Base-by-base conservation (phyloP, 2,888 invertebrate species). In the Petrolisthes cinctipes region DNA sequence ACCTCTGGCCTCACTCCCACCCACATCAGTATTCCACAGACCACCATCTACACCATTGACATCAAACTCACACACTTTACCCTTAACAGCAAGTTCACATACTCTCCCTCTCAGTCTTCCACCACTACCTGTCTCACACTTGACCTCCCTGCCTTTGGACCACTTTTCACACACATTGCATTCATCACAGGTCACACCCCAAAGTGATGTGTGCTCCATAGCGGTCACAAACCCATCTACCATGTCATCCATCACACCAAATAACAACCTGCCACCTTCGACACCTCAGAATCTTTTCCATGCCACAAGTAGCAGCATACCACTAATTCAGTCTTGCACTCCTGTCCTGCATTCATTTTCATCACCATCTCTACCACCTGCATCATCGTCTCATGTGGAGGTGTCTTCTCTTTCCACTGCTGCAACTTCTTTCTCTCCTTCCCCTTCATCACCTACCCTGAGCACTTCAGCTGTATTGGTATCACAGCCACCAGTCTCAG, bases 11-110 rank as follows among this genome's bases (percentile, higher is more conserved):
- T 57, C 82, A 9, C 81, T 88, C 51, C 84, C 84, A 20, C 84
- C 87, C 20, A 83, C 87, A 4, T 84, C 80, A 56, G 66, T 88
- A 37, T 83, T 83, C 56, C 83, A 66, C n/a, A 83, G 80, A 71
- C 53, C 83, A 23, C 73, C 87, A 7, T n/a, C 83, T 56, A n/a
- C 17, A 7, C 75, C 17, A 5, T 76, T 83, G 17, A 17, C 57
- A 9, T 61, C 73, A 4, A 37, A 7, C 11, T 61, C 75, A 20
- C 83, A 83, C 61, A 51, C 76, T 5, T 17, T 83, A 6, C 7
- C 75, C 37, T 37, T 37, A 37, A 37, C 37, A 37, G 37, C 37
- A 4, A 37, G 11, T 17, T 61, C 75, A 20, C 83, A 83, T 56
- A 37, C 76, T 5, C 37, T 83, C 17, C 7, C 75, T 57, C 37